Conservation (phyloP, 2,797 vertebrate species). For the Hybognathus amarus region DNA sequence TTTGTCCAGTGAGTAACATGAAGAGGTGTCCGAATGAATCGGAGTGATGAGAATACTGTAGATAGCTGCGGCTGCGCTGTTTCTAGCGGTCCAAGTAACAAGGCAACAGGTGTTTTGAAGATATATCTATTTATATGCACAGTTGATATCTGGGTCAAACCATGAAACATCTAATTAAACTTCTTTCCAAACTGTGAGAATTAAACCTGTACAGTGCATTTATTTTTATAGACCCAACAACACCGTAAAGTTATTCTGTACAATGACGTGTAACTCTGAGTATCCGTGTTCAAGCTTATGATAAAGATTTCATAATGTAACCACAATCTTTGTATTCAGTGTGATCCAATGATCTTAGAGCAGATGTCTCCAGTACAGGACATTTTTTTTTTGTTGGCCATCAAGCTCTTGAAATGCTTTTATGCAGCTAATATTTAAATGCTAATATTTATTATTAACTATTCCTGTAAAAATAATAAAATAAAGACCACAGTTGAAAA, state of each 20-base stretch:
- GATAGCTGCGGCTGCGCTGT: neutral
- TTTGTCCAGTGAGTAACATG: slow-evolving; percentile 13
- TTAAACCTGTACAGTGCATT: neutral
- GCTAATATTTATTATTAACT: neutral
- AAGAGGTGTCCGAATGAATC: slow-evolving; percentile 21
- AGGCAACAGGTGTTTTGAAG: slow-evolving; percentile 52
- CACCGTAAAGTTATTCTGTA: neutral
- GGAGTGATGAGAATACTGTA: slow-evolving; percentile 19
- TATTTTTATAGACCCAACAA: neutral
- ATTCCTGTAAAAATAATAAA: neutral
- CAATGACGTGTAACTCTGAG: neutral
- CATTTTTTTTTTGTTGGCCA: neutral
- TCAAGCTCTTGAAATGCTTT: neutral
- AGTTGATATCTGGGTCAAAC: slow-evolving; percentile 9
- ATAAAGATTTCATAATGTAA: neutral
- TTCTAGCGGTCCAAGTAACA: slow-evolving; percentile 25
- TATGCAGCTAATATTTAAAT: neutral
- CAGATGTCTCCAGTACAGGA: neutral
- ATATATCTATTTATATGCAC: slow-evolving; percentile 55
- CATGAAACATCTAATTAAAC: neutral
- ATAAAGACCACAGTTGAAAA: no score
- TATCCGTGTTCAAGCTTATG: neutral
- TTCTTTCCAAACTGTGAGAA: neutral
- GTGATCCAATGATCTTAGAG: neutral
- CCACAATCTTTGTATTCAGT: neutral